Evolutionary conservation across 2,113 vertebrate species (phyloP).

Genomic region (Psittacara wagleri): DNA sequence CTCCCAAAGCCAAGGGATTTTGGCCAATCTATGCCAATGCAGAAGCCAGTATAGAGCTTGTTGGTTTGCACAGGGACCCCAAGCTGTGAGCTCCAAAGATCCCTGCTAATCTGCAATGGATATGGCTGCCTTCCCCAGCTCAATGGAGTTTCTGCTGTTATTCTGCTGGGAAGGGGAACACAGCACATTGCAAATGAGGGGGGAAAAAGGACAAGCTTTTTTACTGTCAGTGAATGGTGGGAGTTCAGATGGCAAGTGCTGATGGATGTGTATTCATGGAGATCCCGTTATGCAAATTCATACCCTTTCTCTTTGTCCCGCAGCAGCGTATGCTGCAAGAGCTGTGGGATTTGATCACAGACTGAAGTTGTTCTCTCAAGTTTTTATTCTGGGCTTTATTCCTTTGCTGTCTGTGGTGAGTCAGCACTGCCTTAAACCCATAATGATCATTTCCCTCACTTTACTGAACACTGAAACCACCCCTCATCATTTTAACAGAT

Average conservation of each 20-base stretch:
- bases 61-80: not conserved
- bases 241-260: not conserved
- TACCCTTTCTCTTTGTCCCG: not conserved
- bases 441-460: not conserved
- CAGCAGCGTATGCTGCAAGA: not conserved
- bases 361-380: not conserved
- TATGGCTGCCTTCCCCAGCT: not conserved
- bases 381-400: not conserved
- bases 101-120: not conserved
- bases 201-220: not conserved
- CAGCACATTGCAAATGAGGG: not conserved
- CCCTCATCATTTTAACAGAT: not conserved
- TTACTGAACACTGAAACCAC: not conserved
- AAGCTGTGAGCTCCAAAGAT: not conserved
- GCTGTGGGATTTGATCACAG: not conserved
- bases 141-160: not conserved
- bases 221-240: not conserved
- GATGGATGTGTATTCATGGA: not conserved
- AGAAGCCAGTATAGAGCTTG: not conserved
- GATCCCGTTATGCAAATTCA: not conserved
- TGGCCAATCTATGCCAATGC: not conserved
- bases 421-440: conserved; percentile 17
- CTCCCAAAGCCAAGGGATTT: not conserved
- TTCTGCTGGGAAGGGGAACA: not conserved
- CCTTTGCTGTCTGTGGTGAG: conserved; percentile 16